Base-by-base conservation (phyloP, 2,113 vertebrate species). In the Dinomys branickii region DNA sequence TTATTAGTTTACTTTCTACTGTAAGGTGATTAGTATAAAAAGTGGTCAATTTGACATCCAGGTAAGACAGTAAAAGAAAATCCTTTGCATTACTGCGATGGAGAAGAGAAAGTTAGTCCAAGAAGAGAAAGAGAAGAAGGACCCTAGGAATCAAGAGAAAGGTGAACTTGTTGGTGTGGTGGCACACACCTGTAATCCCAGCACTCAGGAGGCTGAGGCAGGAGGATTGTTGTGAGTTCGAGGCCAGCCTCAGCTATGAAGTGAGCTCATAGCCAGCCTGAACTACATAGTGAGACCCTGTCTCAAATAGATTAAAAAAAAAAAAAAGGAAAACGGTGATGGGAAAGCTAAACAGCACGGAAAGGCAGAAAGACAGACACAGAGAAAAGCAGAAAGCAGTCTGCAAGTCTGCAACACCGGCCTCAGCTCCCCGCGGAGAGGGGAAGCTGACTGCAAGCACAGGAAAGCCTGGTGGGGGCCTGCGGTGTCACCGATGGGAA, bases 21-120 rank as follows among this genome's bases (percentile, higher is more conserved):
- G 65, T 80, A 67, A 80, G 85, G 44, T 92, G 85, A 61, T 90
- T 89, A 85, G 82, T 50, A 56, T 91, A 94, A 67, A 50, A 65
- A 65, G 4, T 73, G n/a, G 26, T 82, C 52, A 94, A 58, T 83
- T 86, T 94, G 41, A 61, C 81, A 10, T 38, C 35, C 69, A 73
- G n/a, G 20, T 73, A 73, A 11, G 19, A 73, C 69, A 41, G n/a
- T 41, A n/a, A 41, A 38, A 71, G 35, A 38, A 38, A 41, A 41
- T 73, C 69, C 69, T 73, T 38, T 4, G 8, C 22, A 7, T 73
- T n/a, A 38, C 69, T 73, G n/a, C 22, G 4, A 41, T 19, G 17
- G n/a, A 41, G 69, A 73, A 22, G 22, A 73, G 38, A 38, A 73
- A 3, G 3, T 9, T 24, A 41, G 22, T 73, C n/a, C 69, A 41